Base-by-base conservation (phyloP, 2,888 invertebrate genomes). In the Sericinus montela region DNA sequence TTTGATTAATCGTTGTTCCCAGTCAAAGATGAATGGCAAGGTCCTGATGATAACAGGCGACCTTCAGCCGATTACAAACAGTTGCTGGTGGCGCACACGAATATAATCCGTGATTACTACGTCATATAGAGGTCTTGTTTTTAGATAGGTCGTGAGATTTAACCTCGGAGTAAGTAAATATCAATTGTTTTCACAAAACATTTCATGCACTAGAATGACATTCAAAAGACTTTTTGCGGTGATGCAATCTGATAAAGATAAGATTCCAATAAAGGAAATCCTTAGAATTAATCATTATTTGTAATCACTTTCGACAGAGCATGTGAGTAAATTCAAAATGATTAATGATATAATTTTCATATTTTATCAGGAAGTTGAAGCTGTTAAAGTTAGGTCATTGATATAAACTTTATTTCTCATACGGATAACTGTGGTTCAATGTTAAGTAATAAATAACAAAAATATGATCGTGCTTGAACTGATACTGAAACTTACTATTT, bases 91-190 rank as follows among this genome's bases (percentile, higher is more conserved):
- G 54, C 52, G 55, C 56, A 55, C 72, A 74, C 69, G 59, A 51
- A 55, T 56, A 32, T 51, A 53, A 45, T 38, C 52, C 72, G 72
- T 77, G 77, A 65, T 72, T 46, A n/a, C 10, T 25, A 14, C 13
- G 28, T 28, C 11, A 15, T 5, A 3, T 16, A 15, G 14, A n/a
- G 15, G 36, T 14, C 19, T 23, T 7, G 2, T 14, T 34, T 25
- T 23, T 13, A 29, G 28, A 28, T 28, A 28, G 28, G 9, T 10
- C 28, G 29, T 29, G 29, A 29, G 29, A n/a, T n/a, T 29, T 9
- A 9, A n/a, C 29, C 8, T 42, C 11, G 25, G 57, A 53, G 55
- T 50, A 52, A 59, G 56, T 59, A 60, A 64, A 67, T 59, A 67
- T 53, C 59, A 59, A 65, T 58, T 56, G 32, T 45, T 54, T 52